These are phyloP conservation scores for Podarcis cretensis DNA, from an alignment of 2,113 vertebrate species.

Conservation along the genomic window DNA sequence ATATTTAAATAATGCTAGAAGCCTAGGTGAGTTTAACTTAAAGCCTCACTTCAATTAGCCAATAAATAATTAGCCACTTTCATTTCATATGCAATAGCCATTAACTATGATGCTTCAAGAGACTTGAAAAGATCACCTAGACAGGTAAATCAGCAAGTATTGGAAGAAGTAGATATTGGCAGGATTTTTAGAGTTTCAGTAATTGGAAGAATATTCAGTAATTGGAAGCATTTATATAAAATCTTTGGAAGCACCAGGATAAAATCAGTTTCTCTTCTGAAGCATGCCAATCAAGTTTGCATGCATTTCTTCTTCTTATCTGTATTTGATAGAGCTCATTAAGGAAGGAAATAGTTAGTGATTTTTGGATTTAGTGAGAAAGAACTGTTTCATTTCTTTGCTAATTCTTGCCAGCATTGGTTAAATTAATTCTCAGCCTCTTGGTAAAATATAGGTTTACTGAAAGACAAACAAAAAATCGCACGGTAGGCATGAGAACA, in stretches of 20 bases:
- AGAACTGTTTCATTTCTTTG: neutral
- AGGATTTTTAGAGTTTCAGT: neutral
- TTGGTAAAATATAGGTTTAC: neutral
- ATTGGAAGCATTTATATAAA: neutral
- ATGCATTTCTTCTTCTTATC: constrained; percentile 3
- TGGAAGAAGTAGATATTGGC: neutral
- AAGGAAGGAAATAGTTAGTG: constrained; percentile 1
- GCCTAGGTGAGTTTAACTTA: neutral
- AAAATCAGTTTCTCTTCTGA: constrained; percentile 17
- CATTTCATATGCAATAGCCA: neutral
- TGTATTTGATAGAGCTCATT: neutral
- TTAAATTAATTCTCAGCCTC: neutral
- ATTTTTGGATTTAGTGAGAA: neutral
- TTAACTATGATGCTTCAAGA: neutral
- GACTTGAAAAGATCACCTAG: neutral
- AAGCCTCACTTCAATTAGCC: neutral
- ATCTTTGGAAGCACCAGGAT: neutral
- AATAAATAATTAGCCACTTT: neutral
- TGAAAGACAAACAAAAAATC: neutral
- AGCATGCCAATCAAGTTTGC: neutral
- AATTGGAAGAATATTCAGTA: neutral
- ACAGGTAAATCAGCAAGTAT: neutral
- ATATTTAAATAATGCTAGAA: neutral
- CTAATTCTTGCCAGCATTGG: neutral
- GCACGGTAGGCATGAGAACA: neutral